Conservation (phyloP, 1,140 invertebrate genomes). For the Micrasema longulum region DNA sequence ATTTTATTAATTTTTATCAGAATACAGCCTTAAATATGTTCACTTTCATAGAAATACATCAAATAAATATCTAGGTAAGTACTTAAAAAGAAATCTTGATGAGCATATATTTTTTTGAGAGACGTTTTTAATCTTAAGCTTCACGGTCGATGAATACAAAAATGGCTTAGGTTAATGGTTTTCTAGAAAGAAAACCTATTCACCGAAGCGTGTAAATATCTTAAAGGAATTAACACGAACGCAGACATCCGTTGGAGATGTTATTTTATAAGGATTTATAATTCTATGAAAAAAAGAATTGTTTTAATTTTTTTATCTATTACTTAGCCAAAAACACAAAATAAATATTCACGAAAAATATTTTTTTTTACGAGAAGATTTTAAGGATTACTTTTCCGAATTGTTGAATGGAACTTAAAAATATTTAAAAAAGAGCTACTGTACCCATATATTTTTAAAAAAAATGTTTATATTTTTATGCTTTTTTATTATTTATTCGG, state of each 20-base stretch:
- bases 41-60: no score
- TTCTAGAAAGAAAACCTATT: background rate
- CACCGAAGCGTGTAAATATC: slow-evolving; percentile 4
- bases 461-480: no score
- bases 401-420: background rate
- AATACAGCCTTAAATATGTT: no score
- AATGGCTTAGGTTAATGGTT: background rate
- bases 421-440: no score
- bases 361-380: background rate
- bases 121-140: background rate
- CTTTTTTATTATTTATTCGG: no score
- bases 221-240: background rate
- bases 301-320: background rate
- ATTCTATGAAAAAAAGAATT: slow-evolving; percentile 8
- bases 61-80: no score
- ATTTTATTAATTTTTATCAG: no score
- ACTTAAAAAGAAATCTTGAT: no score
- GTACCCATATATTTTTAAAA: no score
- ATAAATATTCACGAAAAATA: background rate
- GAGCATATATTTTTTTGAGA: no score
- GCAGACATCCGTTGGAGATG: background rate
- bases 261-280: background rate
- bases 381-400: background rate
- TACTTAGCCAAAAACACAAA: slow-evolving; percentile 12
- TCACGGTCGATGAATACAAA: background rate